Base-by-base conservation (phyloP, 2,888 invertebrate genomes). In the Acrocera orbiculus region DNA sequence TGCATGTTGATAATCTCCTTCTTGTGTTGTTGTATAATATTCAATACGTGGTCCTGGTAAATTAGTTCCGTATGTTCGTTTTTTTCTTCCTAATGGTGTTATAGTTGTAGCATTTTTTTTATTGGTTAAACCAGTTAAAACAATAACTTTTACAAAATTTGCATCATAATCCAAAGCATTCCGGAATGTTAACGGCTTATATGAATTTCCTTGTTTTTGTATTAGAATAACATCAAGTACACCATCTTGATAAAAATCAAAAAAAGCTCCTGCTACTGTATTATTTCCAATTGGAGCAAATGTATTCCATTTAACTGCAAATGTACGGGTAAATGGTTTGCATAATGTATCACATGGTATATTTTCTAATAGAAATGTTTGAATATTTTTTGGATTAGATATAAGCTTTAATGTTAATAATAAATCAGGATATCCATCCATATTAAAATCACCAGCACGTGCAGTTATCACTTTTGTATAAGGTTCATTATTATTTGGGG, bases 401-500 rank as follows among this genome's bases (percentile, higher is more conserved):
- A 41, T 16, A n/a, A 27, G 28, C 6, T 50, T 51, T 5, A 92
- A 52, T 0, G 86, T 81, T 32, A 82, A 76, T 24, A 95, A 58
- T 29, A 93, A 63, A 61, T 95, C 95, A 4, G 92, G 90, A 61
- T 81, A 93, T 0, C 93, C 93, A 61, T 95, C 93, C 75, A 93
- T 79, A 53, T 95, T 90, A 48, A 82, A 89, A 56, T 95, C 95
- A 3, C 92, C 93, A 44, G 78, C 77, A 22, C 86, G 68, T 43
- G 90, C 66, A 0, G 85, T 82, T 30, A 87, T 78, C 1, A 78
- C 70, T 46, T 81, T 73, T 1, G 73, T 65, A 48, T 83, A 85
- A 13, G 62, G 49, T 51, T 66, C 66, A 47, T 62, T 51, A 28
- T 61, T 53, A 25, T 62, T 56, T 28, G 70, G 62, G 19, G 66